Evolutionary conservation across 2,797 vertebrate genomes (phyloP), one percentile per base, ranked within the genome.

Genomic region (Gadopsis bispinosus): DNA sequence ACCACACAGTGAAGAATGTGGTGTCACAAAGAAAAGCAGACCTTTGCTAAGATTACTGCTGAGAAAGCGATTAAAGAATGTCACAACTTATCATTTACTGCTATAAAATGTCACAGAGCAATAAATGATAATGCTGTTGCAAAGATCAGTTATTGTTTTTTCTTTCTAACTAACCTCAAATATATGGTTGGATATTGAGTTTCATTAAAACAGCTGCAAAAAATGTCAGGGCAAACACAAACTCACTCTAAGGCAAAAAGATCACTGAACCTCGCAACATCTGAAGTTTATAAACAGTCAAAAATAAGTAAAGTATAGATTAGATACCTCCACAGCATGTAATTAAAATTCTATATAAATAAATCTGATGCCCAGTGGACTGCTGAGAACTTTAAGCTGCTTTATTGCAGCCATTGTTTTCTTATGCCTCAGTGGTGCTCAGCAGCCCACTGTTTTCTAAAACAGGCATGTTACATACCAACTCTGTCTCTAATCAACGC

Each of bases 271-370:
- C 50, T 78, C 65, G 26, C 26, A 17, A 4, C 11, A 61, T 62
- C 22, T 54, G 48, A 59, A 45, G 59, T 20, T 70, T 56, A 14
- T 22, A 78, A 77, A 20, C 54, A 73, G 62, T 62, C 55, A 45
- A 84, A 76, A 81, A 63, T 26, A 62, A 51, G 69, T 29, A 20
- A 88, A 56, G 65, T 84, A 83, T 65, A 69, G 35, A 81, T 81
- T 50, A 68, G 51, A 81, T 61, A 56, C 17, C 61, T 73, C 48
- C 8, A 39, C 12, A 75, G 65, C 59, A 71, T 67, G 69, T 79
- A 77, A 90, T 89, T 89, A 79, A 87, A 89, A 89, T 60, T 72
- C 55, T 54, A 77, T 80, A 80, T 73, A 79, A 82, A 91, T 83
- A 85, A 84, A 90, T 67, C 69, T 43, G 73, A 47, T 68, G 80